Conservation (phyloP, 2,113 vertebrate genomes). For the Scartelaos histophorus region DNA sequence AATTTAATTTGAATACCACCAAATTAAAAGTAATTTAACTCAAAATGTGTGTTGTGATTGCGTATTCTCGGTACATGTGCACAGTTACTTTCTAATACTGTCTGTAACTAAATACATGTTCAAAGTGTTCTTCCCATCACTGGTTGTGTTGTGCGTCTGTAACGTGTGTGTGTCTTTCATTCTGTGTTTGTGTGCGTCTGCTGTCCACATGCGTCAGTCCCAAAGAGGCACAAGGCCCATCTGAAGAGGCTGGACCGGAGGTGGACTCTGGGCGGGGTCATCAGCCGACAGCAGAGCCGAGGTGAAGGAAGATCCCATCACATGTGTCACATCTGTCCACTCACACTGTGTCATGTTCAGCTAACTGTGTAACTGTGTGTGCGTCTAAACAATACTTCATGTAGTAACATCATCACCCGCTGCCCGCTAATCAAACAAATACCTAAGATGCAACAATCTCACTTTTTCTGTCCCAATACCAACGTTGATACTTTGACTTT, state of each 20-base stretch:
- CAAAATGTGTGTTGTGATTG: no score
- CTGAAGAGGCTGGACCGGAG: constrained; percentile 97
- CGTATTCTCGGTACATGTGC: no score
- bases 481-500: no score
- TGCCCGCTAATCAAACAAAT: no score
- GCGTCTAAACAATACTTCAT: constrained; percentile 24
- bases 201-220: constrained; percentile 82
- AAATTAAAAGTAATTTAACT: no score
- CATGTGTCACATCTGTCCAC: constrained; percentile 20
- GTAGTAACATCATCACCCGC: constrained; percentile 14
- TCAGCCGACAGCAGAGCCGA: constrained; percentile 98
- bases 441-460: no score
- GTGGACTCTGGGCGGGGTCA: constrained; percentile 96
- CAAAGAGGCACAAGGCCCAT: constrained; percentile 96
- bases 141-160: constrained; percentile 54
- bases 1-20: no score
- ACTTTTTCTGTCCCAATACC: no score
- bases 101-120: no score
- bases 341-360: constrained; percentile 13
- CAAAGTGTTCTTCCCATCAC: no score
- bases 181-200: constrained; percentile 55
- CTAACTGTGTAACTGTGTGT: constrained; percentile 14
- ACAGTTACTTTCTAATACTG: no score
- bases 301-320: constrained; percentile 80
- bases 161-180: constrained; percentile 61